These are phyloP conservation scores for Spodoptera exigua DNA, from an alignment of 2,888 invertebrate genomes.

Conservation along the genomic window DNA sequence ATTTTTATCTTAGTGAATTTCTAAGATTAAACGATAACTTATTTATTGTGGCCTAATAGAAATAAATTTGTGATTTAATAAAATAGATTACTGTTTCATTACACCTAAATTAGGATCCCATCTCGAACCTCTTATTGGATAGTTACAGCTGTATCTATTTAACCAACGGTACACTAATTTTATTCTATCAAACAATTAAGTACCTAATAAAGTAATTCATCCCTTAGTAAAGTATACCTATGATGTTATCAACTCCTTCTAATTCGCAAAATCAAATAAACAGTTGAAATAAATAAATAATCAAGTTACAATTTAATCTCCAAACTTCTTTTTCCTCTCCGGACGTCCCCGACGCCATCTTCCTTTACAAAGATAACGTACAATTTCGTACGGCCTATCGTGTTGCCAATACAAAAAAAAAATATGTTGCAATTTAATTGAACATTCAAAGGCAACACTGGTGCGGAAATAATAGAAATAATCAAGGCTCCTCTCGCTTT, in stretches of 20 bases:
- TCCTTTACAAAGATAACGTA: slow-evolving; percentile 20
- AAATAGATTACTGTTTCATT: too few species aligned
- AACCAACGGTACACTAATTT: too few species aligned
- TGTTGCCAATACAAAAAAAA: slow-evolving; percentile 50
- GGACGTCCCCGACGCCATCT: slow-evolving; percentile 14
- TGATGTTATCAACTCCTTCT: slow-evolving; percentile 1
- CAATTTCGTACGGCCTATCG: slow-evolving; percentile 33
- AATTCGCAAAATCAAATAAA: slow-evolving; percentile 18
- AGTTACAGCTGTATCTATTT: too few species aligned
- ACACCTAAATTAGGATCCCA: too few species aligned
- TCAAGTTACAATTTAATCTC: slow-evolving; percentile 21
- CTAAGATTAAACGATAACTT: too few species aligned
- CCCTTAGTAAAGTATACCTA: too few species aligned
- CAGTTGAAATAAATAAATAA: slow-evolving; percentile 15
- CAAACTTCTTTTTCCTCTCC: slow-evolving; percentile 14
- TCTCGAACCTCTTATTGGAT: too few species aligned
- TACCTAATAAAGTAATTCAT: too few species aligned
- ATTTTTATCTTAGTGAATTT: too few species aligned
- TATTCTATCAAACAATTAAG: too few species aligned
- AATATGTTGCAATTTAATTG: slow-evolving; percentile 59
- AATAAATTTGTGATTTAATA: too few species aligned
- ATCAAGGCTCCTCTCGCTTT: slow-evolving; percentile 74
- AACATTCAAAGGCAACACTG: slow-evolving; percentile 48
- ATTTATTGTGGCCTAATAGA: too few species aligned
- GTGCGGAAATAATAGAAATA: slow-evolving; percentile 77